Evolutionary conservation across 37 sponge, comb jelly and placozoan genomes (phyloP).

Genomic region (Dysidea cf. avara): DNA sequence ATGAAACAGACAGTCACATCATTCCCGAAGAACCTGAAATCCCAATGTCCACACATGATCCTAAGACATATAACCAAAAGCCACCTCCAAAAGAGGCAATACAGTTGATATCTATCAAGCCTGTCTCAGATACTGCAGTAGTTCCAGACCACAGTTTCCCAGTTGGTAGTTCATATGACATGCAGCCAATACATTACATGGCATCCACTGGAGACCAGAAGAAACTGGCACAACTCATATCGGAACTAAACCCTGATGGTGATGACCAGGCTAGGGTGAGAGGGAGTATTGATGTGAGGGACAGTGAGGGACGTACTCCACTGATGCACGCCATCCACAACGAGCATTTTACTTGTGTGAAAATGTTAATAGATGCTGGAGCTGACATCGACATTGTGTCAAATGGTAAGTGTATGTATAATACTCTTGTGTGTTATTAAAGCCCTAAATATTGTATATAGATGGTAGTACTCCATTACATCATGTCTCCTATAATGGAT

Average conservation of each 20-base stretch:
- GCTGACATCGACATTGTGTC: slow-evolving; percentile 54
- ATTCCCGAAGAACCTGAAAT: not conserved
- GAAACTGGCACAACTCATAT: slow-evolving; percentile 26
- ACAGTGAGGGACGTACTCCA: slow-evolving; percentile 74
- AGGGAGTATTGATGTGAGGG: slow-evolving; percentile 60
- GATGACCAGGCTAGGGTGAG: slow-evolving; percentile 17
- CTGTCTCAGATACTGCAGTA: slow-evolving; percentile 4
- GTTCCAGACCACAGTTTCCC: slow-evolving; percentile 18
- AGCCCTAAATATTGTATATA: not conserved
- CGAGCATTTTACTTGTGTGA: slow-evolving; percentile 51
- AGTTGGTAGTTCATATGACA: slow-evolving; percentile 32
- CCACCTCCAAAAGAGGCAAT: not conserved
- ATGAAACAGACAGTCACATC: no score
- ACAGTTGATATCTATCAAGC: slow-evolving; percentile 3
- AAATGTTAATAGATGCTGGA: slow-evolving; percentile 67
- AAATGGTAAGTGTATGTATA: slow-evolving; percentile 34
- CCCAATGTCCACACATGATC: not conserved
- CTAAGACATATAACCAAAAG: slow-evolving; percentile 6
- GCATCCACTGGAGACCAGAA: slow-evolving; percentile 69
- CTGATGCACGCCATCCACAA: slow-evolving; percentile 88
- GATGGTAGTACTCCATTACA: not conserved
- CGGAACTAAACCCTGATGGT: slow-evolving; percentile 13
- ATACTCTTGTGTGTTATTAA: not conserved
- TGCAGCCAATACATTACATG: slow-evolving; percentile 60
- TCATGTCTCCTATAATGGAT: not conserved